These are phyloP conservation scores for Boloria selene DNA, from an alignment of 2,888 invertebrate species.

Conservation along the genomic window DNA sequence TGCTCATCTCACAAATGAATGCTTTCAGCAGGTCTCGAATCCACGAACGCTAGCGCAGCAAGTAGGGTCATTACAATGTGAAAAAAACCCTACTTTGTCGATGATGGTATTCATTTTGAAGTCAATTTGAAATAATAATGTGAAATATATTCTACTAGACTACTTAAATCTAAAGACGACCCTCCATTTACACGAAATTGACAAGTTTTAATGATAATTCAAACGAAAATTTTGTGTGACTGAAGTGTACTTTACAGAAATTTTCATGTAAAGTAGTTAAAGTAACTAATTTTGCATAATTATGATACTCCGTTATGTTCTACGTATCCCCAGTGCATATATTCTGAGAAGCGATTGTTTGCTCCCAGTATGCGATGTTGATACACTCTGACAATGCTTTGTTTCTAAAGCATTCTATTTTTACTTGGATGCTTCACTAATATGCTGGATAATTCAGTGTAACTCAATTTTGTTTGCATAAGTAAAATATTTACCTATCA, in stretches of 20 bases:
- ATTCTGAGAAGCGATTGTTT: conserved; percentile 54
- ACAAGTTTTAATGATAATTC: not conserved
- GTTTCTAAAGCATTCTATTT: conserved; percentile 37
- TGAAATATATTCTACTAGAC: not conserved
- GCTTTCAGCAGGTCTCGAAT: no score
- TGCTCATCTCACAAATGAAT: no score
- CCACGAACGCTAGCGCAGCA: no score
- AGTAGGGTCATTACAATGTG: no score
- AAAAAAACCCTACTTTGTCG: no score
- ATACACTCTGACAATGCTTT: conserved; percentile 39
- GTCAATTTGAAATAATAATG: no score
- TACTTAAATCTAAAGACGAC: not conserved
- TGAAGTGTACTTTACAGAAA: not conserved
- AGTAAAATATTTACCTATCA: not conserved
- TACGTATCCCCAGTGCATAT: conserved; percentile 29
- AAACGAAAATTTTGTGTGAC: not conserved
- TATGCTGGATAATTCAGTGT: conserved; percentile 3
- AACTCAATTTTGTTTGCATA: not conserved
- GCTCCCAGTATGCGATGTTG: conserved; percentile 50
- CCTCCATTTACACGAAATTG: not conserved
- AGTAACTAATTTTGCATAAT: conserved; percentile 8
- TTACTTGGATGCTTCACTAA: conserved; percentile 25
- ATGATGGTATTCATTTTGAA: no score
- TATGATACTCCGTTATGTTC: conserved; percentile 25
- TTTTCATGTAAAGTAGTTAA: conserved; percentile 4